A percentile compares a stretch with the other conserved stretches of the same genome.
Evolutionary conservation across 2,888 invertebrate species (phyloP).

Genomic region (Seira musarum): DNA sequence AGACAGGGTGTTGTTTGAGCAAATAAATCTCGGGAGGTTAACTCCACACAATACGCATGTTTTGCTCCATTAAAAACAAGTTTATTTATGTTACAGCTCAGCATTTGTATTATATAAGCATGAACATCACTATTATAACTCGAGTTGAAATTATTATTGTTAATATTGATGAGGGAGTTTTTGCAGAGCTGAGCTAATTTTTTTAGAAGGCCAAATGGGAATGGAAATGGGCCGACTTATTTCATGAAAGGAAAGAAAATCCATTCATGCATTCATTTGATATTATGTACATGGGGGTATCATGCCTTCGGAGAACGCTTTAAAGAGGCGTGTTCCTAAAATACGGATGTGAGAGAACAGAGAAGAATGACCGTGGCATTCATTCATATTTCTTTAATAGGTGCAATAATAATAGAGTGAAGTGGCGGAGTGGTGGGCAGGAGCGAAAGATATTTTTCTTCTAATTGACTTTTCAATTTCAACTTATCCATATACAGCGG

Average conservation of each 20-base stretch:
- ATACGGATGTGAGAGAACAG: not conserved
- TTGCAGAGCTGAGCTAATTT: constrained; percentile 5
- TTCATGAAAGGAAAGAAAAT: not conserved
- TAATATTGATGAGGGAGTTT: constrained; percentile 14
- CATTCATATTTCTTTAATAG: not conserved
- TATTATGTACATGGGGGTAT: not conserved
- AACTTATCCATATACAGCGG: not conserved
- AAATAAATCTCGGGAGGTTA: not conserved
- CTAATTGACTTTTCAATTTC: not conserved
- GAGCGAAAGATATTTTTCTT: not conserved
- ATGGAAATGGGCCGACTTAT: too few species aligned
- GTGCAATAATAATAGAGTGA: constrained; percentile 1
- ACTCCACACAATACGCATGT: not conserved
- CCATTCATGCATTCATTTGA: not conserved
- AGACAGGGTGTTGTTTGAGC: not conserved
- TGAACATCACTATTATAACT: too few species aligned
- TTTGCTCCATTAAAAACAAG: not conserved
- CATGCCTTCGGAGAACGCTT: not conserved
- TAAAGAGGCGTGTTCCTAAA: not conserved
- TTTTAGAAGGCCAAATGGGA: not conserved
- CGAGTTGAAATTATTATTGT: too few species aligned
- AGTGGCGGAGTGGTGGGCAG: not conserved
- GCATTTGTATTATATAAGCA: not conserved
- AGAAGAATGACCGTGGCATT: not conserved
- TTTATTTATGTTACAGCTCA: not conserved